A percentile compares a stretch with the other conserved stretches of the same genome.
phyloP scores from a whole-genome alignment of 2,113 vertebrate species.

The Crotalus tigris region DNA sequence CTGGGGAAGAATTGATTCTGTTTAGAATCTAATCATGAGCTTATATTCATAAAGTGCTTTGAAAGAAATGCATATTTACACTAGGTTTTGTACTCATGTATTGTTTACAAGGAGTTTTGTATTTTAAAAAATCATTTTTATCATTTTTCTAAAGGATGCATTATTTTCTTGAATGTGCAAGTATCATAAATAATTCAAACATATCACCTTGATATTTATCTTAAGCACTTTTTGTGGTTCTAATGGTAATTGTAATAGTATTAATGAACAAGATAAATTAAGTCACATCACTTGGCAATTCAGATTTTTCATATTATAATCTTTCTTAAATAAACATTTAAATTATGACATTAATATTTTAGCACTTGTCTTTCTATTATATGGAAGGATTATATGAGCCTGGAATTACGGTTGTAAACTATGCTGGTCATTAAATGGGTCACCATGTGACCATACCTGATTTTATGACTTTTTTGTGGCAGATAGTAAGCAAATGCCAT shows the following conservation, averaged over 20 bases:
- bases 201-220: not conserved
- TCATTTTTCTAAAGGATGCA: not conserved
- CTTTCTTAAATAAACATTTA: not conserved
- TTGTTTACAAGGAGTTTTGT: not conserved
- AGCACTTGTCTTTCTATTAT: not conserved
- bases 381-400: not conserved
- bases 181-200: not conserved
- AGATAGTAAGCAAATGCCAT: not conserved
- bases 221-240: not conserved
- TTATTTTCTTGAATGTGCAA: not conserved
- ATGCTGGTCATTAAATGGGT: not conserved
- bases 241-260: not conserved
- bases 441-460: not conserved
- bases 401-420: not conserved
- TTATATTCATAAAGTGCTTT: not conserved
- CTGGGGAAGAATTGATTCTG: not conserved
- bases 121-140: not conserved
- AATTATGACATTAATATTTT: not conserved
- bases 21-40: not conserved
- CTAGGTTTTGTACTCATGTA: not conserved
- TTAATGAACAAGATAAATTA: not conserved
- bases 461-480: not conserved
- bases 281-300: not conserved
- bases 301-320: not conserved
- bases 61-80: not conserved